A percentile compares a stretch with the other conserved stretches of the same genome.
Evolutionary conservation across 2,888 invertebrate species (phyloP).

Genomic region (Portevinia maculata): DNA sequence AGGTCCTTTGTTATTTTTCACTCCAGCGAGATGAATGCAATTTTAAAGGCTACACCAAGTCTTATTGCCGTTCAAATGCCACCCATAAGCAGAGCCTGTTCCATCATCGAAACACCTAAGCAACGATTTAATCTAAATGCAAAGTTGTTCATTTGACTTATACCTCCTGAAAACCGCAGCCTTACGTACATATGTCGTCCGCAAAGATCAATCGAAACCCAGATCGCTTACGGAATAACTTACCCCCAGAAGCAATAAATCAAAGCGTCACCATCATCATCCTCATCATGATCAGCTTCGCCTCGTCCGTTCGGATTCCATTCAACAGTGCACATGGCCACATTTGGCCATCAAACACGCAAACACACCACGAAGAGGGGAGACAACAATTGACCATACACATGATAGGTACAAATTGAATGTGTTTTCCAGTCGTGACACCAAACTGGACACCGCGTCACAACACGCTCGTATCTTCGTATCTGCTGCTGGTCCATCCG

Average conservation of each 20-base stretch:
- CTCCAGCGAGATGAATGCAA: no score
- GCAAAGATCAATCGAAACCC: conserved; percentile 57
- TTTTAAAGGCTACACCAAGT: no score
- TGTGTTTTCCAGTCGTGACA: conserved; percentile 66
- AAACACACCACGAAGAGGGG: neutral
- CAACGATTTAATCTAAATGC: neutral
- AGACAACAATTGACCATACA: conserved; percentile 68
- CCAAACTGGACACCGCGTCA: conserved; percentile 63
- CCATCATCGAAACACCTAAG: no score
- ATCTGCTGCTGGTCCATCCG: neutral
- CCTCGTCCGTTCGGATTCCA: neutral
- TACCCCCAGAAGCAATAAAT: conserved; percentile 63
- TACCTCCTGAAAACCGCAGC: neutral
- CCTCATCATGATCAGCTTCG: conserved; percentile 47
- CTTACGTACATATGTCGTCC: conserved; percentile 43
- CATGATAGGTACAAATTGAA: conserved; percentile 73
- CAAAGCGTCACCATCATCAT: conserved; percentile 64
- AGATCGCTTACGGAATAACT: conserved; percentile 65
- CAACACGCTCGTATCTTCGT: conserved; percentile 26
- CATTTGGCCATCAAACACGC: conserved; percentile 32
- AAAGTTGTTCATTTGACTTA: neutral
- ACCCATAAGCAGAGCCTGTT: no score
- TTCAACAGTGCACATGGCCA: conserved; percentile 13
- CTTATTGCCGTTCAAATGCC: no score
- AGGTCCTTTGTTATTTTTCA: no score